Evolutionary conservation across 2,888 invertebrate species (phyloP).

Genomic region (Thecophora atra): DNA sequence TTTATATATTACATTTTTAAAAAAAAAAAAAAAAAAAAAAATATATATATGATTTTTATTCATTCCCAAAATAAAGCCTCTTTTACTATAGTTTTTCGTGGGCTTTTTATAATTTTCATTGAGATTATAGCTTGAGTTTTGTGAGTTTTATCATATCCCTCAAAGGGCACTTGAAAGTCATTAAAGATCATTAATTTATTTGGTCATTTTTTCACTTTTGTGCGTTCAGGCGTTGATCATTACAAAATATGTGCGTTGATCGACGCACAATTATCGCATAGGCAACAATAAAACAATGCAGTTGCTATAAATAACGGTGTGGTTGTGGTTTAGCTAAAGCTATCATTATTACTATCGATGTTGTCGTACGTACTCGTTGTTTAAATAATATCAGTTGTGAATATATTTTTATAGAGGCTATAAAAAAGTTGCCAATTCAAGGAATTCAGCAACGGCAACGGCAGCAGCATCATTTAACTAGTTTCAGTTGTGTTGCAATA

Average conservation of each 20-base stretch:
- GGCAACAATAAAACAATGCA: too few species aligned
- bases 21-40: too few species aligned
- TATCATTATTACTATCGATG: constrained; percentile 3
- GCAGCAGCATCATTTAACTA: background rate
- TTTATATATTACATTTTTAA: background rate
- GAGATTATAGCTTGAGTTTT: too few species aligned
- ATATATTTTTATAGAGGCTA: too few species aligned
- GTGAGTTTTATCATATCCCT: too few species aligned
- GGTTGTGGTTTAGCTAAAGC: background rate
- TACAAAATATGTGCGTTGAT: background rate
- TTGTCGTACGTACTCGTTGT: background rate
- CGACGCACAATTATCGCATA: constrained; percentile 18
- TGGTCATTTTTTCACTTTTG: constrained; percentile 2
- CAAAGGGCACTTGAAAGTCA: too few species aligned
- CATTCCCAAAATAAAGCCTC: background rate
- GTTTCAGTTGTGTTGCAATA: constrained; percentile 6
- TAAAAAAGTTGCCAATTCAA: too few species aligned
- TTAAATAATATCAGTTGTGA: too few species aligned
- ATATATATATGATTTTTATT: background rate
- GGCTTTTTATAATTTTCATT: too few species aligned
- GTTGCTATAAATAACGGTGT: constrained; percentile 10
- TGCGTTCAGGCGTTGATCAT: constrained; percentile 24
- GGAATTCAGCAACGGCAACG: background rate
- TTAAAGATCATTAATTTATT: too few species aligned
- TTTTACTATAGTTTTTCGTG: too few species aligned